Evolutionary conservation across 2,113 vertebrate species (phyloP).

Genomic region (Echinops telfairi): DNA sequence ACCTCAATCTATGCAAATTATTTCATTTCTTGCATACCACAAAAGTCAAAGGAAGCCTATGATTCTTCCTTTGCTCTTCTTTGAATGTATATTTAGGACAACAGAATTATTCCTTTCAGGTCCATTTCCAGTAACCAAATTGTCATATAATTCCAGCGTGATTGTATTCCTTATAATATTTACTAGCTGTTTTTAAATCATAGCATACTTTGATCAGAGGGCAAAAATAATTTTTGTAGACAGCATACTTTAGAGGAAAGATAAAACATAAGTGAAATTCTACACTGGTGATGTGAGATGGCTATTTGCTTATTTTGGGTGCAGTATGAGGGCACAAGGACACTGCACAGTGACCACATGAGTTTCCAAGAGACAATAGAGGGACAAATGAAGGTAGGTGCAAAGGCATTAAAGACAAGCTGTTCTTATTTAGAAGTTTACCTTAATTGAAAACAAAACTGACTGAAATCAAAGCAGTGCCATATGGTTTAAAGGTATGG

Average conservation of each 20-base stretch:
- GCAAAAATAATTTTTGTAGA: background rate
- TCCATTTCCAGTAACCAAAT: too few relatives aligned
- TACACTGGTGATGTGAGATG: background rate
- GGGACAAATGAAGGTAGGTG: background rate
- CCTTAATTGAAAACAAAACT: background rate
- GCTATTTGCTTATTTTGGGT: background rate
- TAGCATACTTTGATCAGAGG: background rate
- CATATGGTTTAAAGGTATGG: background rate
- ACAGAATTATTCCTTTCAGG: too few relatives aligned
- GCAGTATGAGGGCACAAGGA: background rate
- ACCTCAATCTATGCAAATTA: too few relatives aligned
- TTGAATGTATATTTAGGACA: too few relatives aligned
- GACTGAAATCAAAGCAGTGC: too few relatives aligned
- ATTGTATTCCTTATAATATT: background rate
- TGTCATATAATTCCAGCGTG: background rate
- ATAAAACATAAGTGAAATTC: slow-evolving; percentile 34
- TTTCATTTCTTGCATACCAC: too few relatives aligned
- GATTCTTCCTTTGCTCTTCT: too few relatives aligned
- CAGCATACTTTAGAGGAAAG: background rate
- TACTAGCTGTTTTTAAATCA: background rate
- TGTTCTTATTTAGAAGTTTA: background rate
- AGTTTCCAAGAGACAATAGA: background rate
- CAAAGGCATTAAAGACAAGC: background rate
- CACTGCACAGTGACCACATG: background rate
- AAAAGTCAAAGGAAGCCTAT: too few relatives aligned